phyloP scores from a whole-genome alignment of 2,113 vertebrate genomes.

The Notothenia rossii region DNA sequence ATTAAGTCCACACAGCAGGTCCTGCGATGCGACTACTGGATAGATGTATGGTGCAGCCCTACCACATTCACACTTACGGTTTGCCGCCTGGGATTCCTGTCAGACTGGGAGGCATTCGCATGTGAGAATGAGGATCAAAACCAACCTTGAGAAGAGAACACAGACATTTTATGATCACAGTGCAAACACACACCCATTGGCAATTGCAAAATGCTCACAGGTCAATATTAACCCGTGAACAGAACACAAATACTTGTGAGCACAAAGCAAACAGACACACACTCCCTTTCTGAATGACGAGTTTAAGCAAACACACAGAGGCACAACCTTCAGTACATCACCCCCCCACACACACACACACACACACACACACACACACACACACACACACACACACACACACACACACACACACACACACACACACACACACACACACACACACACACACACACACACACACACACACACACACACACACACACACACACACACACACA shows the following conservation, averaged over 20 bases:
- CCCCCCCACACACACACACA: constrained; percentile 4
- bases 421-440: constrained; percentile 13
- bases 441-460: constrained; percentile 16
- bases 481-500: not conserved
- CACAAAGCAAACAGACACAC: constrained; percentile 65
- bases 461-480: constrained; percentile 49
- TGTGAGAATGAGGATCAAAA: constrained; percentile 94
- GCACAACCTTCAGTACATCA: constrained; percentile 45
- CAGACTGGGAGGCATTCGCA: constrained; percentile 93
- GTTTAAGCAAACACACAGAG: constrained; percentile 64
- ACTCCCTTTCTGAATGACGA: constrained; percentile 52
- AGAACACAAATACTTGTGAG: constrained; percentile 60
- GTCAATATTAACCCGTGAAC: constrained; percentile 59
- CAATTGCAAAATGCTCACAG: constrained; percentile 42
- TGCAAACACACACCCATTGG: constrained; percentile 44
- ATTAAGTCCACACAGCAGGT: too few species aligned
- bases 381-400: not conserved
- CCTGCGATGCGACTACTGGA: too few species aligned
- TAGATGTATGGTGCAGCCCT: too few species aligned
- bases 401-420: constrained; percentile 14
- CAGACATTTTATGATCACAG: constrained; percentile 47
- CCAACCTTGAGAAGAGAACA: constrained; percentile 86
- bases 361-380: constrained; percentile 27
- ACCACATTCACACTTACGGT: constrained; percentile 87
- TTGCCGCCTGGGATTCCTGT: constrained; percentile 95